Evolutionary conservation across 1,140 invertebrate species (phyloP), one percentile per base, ranked within the genome.

Genomic region (Drosophila lini): DNA sequence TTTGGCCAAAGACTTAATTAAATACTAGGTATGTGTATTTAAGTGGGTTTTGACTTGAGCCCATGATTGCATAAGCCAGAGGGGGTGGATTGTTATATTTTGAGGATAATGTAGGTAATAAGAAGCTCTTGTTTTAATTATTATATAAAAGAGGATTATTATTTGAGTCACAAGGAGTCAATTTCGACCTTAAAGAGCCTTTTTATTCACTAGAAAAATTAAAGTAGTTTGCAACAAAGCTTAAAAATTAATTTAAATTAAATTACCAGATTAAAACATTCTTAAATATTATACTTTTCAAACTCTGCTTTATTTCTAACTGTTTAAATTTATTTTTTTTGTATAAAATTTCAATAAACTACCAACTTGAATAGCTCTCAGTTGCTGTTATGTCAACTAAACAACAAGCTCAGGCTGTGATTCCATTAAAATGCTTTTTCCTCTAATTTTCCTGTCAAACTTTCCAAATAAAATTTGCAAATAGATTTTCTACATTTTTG

Each of bases 401-500:
- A 40, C 13, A 32, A 16, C 10, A 61, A 41, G 60, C 47, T 42
- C 10, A 63, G 19, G 1, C 32, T 48, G 3, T 50, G n/a, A 63
- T 63, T 41, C 16, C 9, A 25, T 25, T 50, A 42, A 41, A 34
- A 19, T 1, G 5, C 11, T 50, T 41, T 67, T 36, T 34, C 28
- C 2, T 64, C 19, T 16, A 31, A 52, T 36, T 52, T 63, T 28
- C 11, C 28, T 42, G 4, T 28, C 6, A n/a, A 63, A 36, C 6
- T 6, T 41, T 28, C 15, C 16, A 41, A 34, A 28, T 48, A 32
- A 13, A 25, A 16, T 7, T 7, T 5, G 16, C 36, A 67, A 25
- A 67, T 60, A 13, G 34, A 13, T 50, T 60, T 61, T n/a, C 44
- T 11, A 31, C 57, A 48, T 25, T 61, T 52, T 62, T 62, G 68